Evolutionary conservation across 2,113 vertebrate species (phyloP).

Genomic region (Pseudopodoces humilis): DNA sequence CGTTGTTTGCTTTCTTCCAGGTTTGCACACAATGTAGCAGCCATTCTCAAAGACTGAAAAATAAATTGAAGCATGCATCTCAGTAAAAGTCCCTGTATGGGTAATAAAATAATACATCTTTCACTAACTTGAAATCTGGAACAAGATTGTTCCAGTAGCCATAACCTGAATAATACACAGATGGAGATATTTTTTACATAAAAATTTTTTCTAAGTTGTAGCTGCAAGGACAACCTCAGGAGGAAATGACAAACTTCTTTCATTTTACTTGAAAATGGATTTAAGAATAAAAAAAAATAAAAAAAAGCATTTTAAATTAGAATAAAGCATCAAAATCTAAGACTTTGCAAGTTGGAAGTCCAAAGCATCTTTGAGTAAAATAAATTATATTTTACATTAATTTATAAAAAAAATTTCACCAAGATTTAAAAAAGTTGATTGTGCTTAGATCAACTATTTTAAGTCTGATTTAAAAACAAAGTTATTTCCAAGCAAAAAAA

Average conservation of each 20-base stretch:
- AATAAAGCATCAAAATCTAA: neutral
- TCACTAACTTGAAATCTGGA: neutral
- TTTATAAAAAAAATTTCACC: neutral
- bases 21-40: neutral
- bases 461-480: neutral
- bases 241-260: neutral
- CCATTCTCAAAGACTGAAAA: constrained; percentile 2
- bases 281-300: neutral
- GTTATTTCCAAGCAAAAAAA: neutral
- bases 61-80: neutral
- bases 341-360: neutral
- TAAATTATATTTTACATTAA: neutral
- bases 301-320: neutral
- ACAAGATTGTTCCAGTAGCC: neutral
- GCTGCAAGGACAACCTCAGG: neutral
- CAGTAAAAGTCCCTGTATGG: neutral
- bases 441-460: neutral
- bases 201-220: neutral
- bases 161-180: neutral
- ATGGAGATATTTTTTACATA: neutral
- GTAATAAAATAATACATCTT: neutral
- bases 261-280: neutral
- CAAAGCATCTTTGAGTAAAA: neutral
- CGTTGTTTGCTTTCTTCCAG: constrained; percentile 27
- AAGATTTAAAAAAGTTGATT: neutral